Base-by-base conservation (phyloP, 2,113 vertebrate species). In the Stigmatopora nigra region DNA sequence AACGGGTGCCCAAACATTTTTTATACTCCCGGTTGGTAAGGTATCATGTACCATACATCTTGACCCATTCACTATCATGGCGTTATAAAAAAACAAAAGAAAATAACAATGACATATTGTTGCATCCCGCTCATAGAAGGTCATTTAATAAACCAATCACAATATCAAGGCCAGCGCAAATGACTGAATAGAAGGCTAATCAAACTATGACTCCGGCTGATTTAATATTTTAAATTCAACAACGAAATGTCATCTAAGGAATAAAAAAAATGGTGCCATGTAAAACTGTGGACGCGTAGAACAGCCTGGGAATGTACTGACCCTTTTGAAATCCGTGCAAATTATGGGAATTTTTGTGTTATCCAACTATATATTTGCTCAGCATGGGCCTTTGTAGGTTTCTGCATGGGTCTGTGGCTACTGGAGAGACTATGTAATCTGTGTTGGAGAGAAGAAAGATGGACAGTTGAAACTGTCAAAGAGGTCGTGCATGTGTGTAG, bases 381-480 rank as follows among this genome's bases (percentile, higher is more conserved):
- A 87, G 81, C 78, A 48, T 35, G 58, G 78, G 72, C 81, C 82
- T 86, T 86, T 86, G 86, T 87, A 72, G 77, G 69, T 77, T 75
- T 55, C 57, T 10, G 72, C 64, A 82, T 72, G 64, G 71, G 67
- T 14, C 78, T 45, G 38, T 62, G 78, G 67, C 77, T 65, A 63
- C 67, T 69, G 77, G 53, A 46, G 47, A 61, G 68, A 72, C 71
- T 12, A 41, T 61, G 68, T 72, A 64, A 47, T 49, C 53, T 71
- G 73, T 78, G 68, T 78, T 63, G 22, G 61, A 57, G 49, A 36
- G 67, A 49, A 58, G 66, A 49, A 64, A 48, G 65, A 52, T 36
- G 67, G 72, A 53, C 68, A 71, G 77, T 71, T 78, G 78, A 78
- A 73, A 15, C 16, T 25, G 64, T 46, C 41, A 76, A 65, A 70